phyloP scores from a whole-genome alignment of 2,888 invertebrate species.

The Dexiosoma caninum region DNA sequence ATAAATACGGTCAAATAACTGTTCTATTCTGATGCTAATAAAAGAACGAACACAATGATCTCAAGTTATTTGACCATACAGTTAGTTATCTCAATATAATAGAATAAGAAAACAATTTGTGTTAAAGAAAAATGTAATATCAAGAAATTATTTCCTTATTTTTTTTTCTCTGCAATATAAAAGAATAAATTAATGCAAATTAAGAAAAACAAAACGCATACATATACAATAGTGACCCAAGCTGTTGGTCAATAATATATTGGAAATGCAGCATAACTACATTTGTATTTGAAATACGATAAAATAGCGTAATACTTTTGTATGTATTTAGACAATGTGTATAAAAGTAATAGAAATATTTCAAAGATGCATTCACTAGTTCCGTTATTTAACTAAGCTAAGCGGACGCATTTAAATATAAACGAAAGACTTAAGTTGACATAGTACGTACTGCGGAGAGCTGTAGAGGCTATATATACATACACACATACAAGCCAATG shows the following conservation, averaged over 20 bases:
- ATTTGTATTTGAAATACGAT: neutral
- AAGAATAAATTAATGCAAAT: neutral
- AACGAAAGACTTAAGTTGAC: conserved; percentile 22
- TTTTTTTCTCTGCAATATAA: neutral
- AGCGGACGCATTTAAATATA: neutral
- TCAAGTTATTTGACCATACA: conserved; percentile 8
- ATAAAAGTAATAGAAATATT: neutral
- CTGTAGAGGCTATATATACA: too few species aligned
- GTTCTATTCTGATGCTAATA: neutral
- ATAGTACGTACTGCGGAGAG: too few species aligned
- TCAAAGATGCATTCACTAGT: neutral
- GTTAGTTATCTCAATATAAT: conserved; percentile 21
- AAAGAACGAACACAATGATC: neutral
- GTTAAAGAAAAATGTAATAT: neutral
- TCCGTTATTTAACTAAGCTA: neutral
- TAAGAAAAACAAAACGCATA: neutral
- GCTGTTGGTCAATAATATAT: neutral
- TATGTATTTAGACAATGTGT: neutral
- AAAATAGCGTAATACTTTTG: neutral
- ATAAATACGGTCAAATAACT: conserved; percentile 45
- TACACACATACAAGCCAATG: too few species aligned
- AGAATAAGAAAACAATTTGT: conserved; percentile 1
- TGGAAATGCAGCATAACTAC: neutral
- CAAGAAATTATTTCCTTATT: conserved; percentile 2
- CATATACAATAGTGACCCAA: neutral